These are phyloP conservation scores for Cotesia glomerata DNA, from an alignment of 1,140 invertebrate species.

Conservation along the genomic window DNA sequence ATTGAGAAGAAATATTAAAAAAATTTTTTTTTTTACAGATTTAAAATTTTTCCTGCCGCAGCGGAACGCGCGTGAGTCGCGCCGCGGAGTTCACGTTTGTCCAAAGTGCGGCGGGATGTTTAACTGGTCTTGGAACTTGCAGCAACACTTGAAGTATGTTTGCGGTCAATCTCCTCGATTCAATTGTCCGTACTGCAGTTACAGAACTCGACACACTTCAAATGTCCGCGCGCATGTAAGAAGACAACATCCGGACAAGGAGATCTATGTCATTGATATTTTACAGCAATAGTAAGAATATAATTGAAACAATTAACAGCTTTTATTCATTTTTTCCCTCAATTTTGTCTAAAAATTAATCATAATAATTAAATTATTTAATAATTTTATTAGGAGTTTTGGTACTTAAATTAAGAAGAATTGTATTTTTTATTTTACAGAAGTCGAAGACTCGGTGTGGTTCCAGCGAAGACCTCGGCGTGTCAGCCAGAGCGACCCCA, in stretches of 20 bases:
- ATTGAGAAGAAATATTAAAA: no score
- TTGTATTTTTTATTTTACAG: constrained; percentile 15
- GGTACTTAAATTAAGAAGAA: background rate
- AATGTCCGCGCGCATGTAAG: constrained; percentile 35
- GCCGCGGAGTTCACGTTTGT: constrained; percentile 47
- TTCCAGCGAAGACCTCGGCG: constrained; percentile 1
- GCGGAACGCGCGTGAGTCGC: background rate
- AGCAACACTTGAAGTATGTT: constrained; percentile 59
- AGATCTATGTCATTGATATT: constrained; percentile 36
- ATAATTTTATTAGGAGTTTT: no score
- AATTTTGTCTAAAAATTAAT: background rate
- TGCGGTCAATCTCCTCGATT: constrained; percentile 61
- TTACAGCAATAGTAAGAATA: constrained; percentile 10
- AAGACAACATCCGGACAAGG: constrained; percentile 57
- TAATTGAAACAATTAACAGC: background rate
- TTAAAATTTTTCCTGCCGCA: background rate
- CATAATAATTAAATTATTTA: no score
- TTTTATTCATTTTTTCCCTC: background rate
- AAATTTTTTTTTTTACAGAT: no score
- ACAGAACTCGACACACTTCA: constrained; percentile 32
- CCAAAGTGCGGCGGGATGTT: constrained; percentile 48
- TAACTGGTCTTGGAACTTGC: constrained; percentile 47
- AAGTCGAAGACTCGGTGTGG: background rate
- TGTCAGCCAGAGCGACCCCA: constrained; percentile 10
- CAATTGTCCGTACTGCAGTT: constrained; percentile 41